phyloP scores from a whole-genome alignment of 2,797 vertebrate species.

The Oreortyx pictus region DNA sequence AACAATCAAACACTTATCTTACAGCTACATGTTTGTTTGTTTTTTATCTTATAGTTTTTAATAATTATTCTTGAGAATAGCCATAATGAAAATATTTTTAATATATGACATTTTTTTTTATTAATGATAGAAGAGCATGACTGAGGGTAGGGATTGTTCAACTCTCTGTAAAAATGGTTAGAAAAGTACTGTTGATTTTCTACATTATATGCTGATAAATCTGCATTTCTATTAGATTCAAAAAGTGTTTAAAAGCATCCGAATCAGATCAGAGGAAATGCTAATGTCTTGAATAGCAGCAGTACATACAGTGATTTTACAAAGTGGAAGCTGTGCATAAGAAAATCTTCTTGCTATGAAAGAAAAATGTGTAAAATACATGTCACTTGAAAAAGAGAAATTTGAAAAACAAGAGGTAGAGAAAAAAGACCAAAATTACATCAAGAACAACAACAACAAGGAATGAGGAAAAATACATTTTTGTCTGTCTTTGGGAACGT shows the following conservation, averaged over 20 bases:
- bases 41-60: neutral
- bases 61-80: neutral
- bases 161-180: neutral
- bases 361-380: neutral
- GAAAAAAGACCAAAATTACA: neutral
- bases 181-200: neutral
- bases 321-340: neutral
- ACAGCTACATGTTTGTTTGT: neutral
- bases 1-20: neutral
- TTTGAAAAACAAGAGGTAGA: neutral
- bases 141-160: neutral
- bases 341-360: neutral
- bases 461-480: slow-evolving; percentile 27
- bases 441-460: neutral
- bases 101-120: neutral
- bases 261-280: neutral
- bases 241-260: neutral
- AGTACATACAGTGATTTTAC: neutral
- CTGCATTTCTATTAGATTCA: neutral
- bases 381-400: neutral
- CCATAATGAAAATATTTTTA: neutral
- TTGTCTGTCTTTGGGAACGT: neutral
- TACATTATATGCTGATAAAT: neutral
- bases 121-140: neutral
- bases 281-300: neutral